A percentile compares a stretch with the other conserved stretches of the same genome.
phyloP scores from a whole-genome alignment of 2,888 invertebrate species.

The Abrostola triplasia region DNA sequence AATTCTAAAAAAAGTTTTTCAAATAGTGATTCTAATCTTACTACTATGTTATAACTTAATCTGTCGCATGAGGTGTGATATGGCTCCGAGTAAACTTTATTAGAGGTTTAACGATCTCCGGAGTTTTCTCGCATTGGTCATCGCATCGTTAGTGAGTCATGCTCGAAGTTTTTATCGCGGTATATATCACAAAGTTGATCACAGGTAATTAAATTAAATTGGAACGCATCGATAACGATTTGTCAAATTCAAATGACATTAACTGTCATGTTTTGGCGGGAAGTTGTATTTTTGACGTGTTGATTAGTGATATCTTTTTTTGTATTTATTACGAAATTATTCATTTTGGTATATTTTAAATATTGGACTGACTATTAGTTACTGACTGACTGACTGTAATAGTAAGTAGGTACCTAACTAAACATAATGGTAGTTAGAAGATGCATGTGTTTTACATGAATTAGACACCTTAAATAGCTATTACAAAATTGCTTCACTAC shows the following conservation, averaged over 20 bases:
- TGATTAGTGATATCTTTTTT: constrained; percentile 2
- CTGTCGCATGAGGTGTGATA: constrained; percentile 37
- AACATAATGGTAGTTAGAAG: too few relatives aligned
- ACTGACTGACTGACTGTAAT: too few relatives aligned
- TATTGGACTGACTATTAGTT: neutral
- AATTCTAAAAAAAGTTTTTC: constrained; percentile 12
- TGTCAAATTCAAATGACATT: constrained; percentile 45
- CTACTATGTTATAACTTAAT: constrained; percentile 35
- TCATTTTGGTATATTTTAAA: neutral
- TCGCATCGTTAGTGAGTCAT: constrained; percentile 52
- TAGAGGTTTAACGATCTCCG: constrained; percentile 45
- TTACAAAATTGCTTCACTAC: neutral
- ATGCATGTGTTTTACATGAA: too few relatives aligned
- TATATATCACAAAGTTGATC: constrained; percentile 39
- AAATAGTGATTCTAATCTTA: constrained; percentile 37
- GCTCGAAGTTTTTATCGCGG: constrained; percentile 44
- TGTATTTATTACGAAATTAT: neutral
- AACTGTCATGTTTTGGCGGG: constrained; percentile 38
- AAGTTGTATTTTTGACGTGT: constrained; percentile 10
- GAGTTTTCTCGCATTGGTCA: constrained; percentile 44
- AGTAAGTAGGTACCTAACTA: too few relatives aligned
- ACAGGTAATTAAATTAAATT: constrained; percentile 41
- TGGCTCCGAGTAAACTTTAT: constrained; percentile 29
- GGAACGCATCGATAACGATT: constrained; percentile 40
- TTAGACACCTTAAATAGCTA: neutral